Conservation (phyloP, 2,797 vertebrate species). For the Chrosomus eos region DNA sequence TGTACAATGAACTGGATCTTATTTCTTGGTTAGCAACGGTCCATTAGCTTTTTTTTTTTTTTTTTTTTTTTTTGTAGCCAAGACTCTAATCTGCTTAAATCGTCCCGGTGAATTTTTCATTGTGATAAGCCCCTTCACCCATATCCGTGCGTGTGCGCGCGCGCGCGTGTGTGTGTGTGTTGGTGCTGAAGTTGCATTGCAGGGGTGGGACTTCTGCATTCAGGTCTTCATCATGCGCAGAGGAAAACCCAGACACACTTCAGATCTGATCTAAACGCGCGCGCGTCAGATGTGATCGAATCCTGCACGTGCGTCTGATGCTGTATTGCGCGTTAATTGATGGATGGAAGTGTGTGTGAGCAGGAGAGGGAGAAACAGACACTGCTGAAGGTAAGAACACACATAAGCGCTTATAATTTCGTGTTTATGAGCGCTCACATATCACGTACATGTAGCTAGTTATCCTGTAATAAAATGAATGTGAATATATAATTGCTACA, state of each 20-base stretch:
- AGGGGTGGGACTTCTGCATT: slow-evolving; percentile 79
- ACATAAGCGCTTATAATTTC: neutral
- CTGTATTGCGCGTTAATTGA: slow-evolving; percentile 66
- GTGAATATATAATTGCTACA: neutral
- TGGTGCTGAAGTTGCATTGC: slow-evolving; percentile 76
- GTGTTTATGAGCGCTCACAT: neutral
- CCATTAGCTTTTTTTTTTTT: too few species aligned
- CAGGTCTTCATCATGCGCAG: slow-evolving; percentile 54
- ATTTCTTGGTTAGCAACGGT: neutral
- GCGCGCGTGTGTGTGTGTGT: slow-evolving; percentile 52
- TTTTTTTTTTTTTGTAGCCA: too few species aligned
- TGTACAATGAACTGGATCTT: neutral
- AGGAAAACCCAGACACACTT: slow-evolving; percentile 47
- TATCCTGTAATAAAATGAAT: neutral
- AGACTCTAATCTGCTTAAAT: too few species aligned
- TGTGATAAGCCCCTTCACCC: neutral
- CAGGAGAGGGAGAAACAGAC: slow-evolving; percentile 78
- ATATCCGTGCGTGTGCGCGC: neutral
- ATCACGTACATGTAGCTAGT: neutral
- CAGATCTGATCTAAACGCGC: slow-evolving; percentile 28
- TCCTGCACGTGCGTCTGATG: slow-evolving; percentile 49
- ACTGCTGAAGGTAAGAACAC: slow-evolving; percentile 56
- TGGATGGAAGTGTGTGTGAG: slow-evolving; percentile 74
- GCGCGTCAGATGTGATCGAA: slow-evolving; percentile 40
- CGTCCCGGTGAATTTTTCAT: neutral